Evolutionary conservation across 2,888 invertebrate genomes (phyloP).

Genomic region (Noctuana brunneofusca): DNA sequence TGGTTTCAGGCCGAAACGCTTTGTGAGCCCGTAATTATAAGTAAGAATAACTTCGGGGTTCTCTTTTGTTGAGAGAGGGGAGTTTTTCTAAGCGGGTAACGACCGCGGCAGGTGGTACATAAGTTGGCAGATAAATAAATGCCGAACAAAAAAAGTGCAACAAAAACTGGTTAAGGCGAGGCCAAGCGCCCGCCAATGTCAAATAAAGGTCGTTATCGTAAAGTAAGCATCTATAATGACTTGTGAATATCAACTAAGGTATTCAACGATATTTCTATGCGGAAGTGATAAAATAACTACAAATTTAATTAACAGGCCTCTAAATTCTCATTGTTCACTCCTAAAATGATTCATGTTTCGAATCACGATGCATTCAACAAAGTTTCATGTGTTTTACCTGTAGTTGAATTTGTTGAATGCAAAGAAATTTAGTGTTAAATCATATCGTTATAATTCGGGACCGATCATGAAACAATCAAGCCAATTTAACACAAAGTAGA

Average conservation of each 20-base stretch:
- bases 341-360: no score
- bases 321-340: no score
- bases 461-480: no score
- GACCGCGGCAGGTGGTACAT: conserved; percentile 78
- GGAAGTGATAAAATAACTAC: conserved; percentile 24
- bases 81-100: conserved; percentile 77
- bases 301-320: not conserved
- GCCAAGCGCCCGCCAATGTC: conserved; percentile 63
- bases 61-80: conserved; percentile 74
- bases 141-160: conserved; percentile 64
- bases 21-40: conserved; percentile 74
- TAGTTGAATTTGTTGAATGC: no score
- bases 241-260: conserved; percentile 5
- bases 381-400: no score
- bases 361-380: no score
- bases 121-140: conserved; percentile 71
- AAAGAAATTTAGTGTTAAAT: no score
- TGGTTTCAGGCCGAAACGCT: conserved; percentile 68
- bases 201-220: conserved; percentile 67
- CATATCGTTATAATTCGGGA: no score
- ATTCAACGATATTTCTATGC: conserved; percentile 25
- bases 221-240: conserved; percentile 31
- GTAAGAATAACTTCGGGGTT: conserved; percentile 78
- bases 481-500: conserved; percentile 52
- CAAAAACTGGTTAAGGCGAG: conserved; percentile 66